These are phyloP conservation scores for Zaprionus lineosus DNA, from an alignment of 2,888 invertebrate genomes.

Conservation along the genomic window DNA sequence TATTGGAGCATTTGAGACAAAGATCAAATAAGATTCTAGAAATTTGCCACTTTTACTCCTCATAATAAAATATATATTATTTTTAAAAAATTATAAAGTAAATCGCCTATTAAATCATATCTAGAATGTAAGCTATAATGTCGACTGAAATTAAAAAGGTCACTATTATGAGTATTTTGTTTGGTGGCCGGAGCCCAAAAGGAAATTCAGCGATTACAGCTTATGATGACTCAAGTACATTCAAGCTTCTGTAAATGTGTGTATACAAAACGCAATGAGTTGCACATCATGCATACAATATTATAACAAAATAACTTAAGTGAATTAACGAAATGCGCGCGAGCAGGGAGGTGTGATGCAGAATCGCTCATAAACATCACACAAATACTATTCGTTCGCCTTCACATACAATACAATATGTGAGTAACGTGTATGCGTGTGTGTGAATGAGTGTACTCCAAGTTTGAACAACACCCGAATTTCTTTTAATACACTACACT, in stretches of 20 bases:
- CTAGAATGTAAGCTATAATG: no score
- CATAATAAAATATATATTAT: constrained; percentile 1
- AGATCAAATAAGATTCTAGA: background rate
- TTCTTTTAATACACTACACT: constrained; percentile 5
- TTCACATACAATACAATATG: constrained; percentile 1
- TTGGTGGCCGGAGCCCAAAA: constrained; percentile 1
- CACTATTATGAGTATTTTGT: background rate
- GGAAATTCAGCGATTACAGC: background rate
- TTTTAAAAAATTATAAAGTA: no score
- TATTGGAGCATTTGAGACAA: constrained; percentile 53
- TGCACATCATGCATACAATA: constrained; percentile 54
- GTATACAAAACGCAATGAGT: constrained; percentile 6
- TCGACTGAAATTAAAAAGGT: no score
- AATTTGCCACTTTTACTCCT: constrained; percentile 49
- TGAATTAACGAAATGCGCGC: constrained; percentile 51
- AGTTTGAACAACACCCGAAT: constrained; percentile 56
- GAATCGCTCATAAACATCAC: constrained; percentile 12
- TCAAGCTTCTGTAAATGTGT: background rate
- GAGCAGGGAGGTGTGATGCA: constrained; percentile 4
- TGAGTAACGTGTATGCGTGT: no score
- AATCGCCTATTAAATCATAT: no score
- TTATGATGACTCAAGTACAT: constrained; percentile 61
- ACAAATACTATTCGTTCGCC: background rate
- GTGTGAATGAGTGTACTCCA: constrained; percentile 43
- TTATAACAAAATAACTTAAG: constrained; percentile 60